A percentile compares a stretch with the other conserved stretches of the same genome.
phyloP scores from a whole-genome alignment of 2,797 vertebrate genomes.

The Gouania willdenowi region DNA sequence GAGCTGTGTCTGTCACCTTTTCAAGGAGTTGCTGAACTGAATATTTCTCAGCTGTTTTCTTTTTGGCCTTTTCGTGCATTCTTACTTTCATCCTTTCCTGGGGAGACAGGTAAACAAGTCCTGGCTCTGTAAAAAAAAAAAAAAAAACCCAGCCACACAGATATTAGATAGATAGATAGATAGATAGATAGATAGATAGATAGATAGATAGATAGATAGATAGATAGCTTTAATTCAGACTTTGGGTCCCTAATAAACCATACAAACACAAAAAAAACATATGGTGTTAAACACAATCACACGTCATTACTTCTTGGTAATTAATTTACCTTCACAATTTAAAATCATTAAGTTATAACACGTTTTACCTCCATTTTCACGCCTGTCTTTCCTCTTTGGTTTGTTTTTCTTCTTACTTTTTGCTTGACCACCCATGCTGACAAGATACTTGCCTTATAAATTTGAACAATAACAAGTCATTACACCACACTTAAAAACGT shows the following conservation, averaged over 20 bases:
- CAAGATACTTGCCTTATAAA: neutral
- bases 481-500: no score
- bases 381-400: conserved; percentile 66
- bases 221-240: no score
- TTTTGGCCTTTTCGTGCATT: conserved; percentile 79
- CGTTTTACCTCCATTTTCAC: conserved; percentile 56
- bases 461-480: no score
- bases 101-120: conserved; percentile 55
- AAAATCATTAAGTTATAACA: conserved; percentile 5
- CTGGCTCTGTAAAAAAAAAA: conserved; percentile 49
- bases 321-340: no score
- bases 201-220: no score
- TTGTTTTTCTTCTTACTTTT: conserved; percentile 78
- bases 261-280: neutral
- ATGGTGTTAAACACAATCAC: no score
- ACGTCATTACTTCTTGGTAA: no score
- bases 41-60: conserved; percentile 79
- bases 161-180: no score
- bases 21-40: conserved; percentile 74
- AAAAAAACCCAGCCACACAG: no score
- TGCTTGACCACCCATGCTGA: conserved; percentile 76
- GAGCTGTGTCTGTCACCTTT: no score
- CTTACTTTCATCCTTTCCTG: conserved; percentile 78
- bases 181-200: no score
- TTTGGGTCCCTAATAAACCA: no score